Conservation (phyloP, 2,113 vertebrate genomes). For the Neotoma lepida region DNA sequence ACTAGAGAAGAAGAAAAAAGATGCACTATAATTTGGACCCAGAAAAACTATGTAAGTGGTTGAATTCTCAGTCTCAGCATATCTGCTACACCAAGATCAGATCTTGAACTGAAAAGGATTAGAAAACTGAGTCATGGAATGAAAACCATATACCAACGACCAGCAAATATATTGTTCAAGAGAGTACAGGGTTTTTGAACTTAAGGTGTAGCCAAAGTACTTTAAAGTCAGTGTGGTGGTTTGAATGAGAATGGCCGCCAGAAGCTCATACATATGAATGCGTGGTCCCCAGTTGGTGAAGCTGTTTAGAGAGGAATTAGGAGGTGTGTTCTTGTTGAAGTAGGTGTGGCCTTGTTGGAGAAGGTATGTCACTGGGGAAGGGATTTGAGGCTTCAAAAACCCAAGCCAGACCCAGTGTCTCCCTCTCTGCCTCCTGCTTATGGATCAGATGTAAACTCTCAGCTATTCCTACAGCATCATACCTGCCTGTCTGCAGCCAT, state of each 20-base stretch:
- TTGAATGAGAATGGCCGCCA: not conserved
- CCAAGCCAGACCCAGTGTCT: not conserved
- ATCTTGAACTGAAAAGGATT: not conserved
- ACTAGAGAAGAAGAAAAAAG: not conserved
- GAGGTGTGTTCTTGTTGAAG: not conserved
- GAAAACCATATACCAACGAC: not conserved
- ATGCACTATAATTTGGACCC: not conserved
- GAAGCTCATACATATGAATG: not conserved
- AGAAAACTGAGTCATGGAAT: not conserved
- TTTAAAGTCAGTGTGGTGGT: not conserved
- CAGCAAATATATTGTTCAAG: not conserved
- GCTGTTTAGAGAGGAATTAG: not conserved
- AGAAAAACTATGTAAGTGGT: not conserved
- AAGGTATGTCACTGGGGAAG: not conserved
- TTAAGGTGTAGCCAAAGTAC: not conserved
- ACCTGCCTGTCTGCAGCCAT: not conserved
- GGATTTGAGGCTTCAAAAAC: not conserved
- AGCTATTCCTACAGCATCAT: not conserved
- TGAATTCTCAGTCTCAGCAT: slow-evolving; percentile 7
- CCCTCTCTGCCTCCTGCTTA: not conserved
- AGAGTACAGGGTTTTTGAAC: not conserved
- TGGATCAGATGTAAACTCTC: not conserved
- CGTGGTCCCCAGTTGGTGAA: not conserved
- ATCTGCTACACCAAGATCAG: not conserved
- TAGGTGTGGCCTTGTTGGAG: not conserved